Conservation (phyloP, 2,888 invertebrate genomes). For the Seira ritae region DNA sequence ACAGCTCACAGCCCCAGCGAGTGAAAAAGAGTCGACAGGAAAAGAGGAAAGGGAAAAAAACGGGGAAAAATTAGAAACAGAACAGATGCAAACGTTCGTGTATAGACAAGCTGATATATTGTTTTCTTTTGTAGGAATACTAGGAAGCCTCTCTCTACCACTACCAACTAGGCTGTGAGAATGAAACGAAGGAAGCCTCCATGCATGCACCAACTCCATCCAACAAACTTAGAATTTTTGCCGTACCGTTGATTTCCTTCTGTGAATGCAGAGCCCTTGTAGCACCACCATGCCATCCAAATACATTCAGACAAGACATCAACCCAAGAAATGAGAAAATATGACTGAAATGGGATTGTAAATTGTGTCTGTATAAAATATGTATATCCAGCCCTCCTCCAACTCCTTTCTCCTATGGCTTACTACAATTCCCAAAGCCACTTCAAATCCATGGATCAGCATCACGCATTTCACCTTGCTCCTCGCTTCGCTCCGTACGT, state of each 20-base stretch:
- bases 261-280: no score
- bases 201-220: no score
- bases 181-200: no score
- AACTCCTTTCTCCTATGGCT: constrained; percentile 37
- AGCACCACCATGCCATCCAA: constrained; percentile 49
- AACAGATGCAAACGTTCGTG: constrained; percentile 46
- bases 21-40: constrained; percentile 5
- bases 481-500: neutral
- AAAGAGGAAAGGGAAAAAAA: constrained; percentile 7
- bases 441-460: constrained; percentile 66
- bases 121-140: neutral
- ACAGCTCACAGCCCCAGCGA: no score
- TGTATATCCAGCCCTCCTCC: constrained; percentile 61
- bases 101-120: constrained; percentile 37
- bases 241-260: neutral
- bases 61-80: constrained; percentile 3
- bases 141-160: constrained; percentile 18
- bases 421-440: constrained; percentile 58
- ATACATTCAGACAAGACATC: constrained; percentile 60
- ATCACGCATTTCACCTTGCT: constrained; percentile 55
- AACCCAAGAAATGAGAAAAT: constrained; percentile 67
- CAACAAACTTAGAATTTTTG: no score
- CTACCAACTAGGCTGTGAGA: neutral
- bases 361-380: constrained; percentile 62
- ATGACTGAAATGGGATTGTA: constrained; percentile 68